Evolutionary conservation across 2,797 vertebrate genomes (phyloP), one percentile per base, ranked within the genome.

Genomic region (Lithobates pipiens): DNA sequence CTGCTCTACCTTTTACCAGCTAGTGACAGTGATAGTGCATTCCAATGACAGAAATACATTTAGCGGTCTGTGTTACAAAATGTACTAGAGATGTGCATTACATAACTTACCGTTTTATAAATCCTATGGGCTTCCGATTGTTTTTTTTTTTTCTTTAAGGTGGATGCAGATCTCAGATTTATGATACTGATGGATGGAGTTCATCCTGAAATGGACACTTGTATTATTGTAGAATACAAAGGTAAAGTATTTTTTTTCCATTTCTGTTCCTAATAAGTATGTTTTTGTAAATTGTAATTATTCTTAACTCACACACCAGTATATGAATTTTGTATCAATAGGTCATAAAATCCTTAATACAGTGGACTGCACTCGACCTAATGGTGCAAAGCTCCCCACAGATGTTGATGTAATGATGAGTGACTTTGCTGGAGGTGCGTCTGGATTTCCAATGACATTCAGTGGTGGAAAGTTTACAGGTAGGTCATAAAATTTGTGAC

Each of bases 201-300:
- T 73, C 95, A 96, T 80, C 96, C 95, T 25, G 96, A 96, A 91
- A 94, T 96, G 92, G 95, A 96, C 89, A 96, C 96, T 2, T 96
- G 96, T 80, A 93, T 96, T 87, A 95, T 96, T 3, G 92, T 96
- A 82, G 95, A 96, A 68, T 96, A 96, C 88, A 96, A 96, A 94
- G 96, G 96, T 96, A 90, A 50, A 9, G 4, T 61, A 0, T 4
- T 57, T 61, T 61, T 54, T 54, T n/a, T 23, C 54, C 3, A 61
- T 61, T 57, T 57, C 54, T 8, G 54, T 61, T 61, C 7, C 54
- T 1, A 23, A 23, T 23, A 29, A 29, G 29, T 29, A n/a, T 23
- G 9, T 8, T 61, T 61, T 61, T 21, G 0, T 61, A 61, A 23
- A 57, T 57, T 15, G 13, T 54, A 54, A 9, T 61, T 61, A 5